Conservation (phyloP, 2,797 vertebrate species). For the Orestias chungarensis region DNA sequence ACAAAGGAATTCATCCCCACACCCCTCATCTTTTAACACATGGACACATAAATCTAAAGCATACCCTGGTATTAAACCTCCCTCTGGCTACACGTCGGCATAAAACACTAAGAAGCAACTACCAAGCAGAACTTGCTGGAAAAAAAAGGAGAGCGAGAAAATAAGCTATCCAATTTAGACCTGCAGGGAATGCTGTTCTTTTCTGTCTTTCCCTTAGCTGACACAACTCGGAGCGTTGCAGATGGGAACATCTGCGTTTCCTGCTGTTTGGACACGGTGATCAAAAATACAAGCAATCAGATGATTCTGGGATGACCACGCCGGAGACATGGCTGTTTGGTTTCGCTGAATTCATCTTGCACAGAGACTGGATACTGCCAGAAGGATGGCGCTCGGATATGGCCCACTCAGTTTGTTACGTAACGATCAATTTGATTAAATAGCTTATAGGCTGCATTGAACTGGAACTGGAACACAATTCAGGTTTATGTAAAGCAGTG, state of each 20-base stretch:
- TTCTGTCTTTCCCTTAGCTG: constrained; percentile 32
- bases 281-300: constrained; percentile 36
- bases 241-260: constrained; percentile 33
- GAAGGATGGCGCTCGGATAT: constrained; percentile 68
- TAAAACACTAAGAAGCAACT: constrained; percentile 12
- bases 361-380: constrained; percentile 54
- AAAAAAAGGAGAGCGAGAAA: not conserved
- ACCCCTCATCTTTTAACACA: constrained; percentile 44
- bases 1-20: constrained; percentile 71
- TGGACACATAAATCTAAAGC: constrained; percentile 27
- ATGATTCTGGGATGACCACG: constrained; percentile 57
- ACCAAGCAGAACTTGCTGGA: constrained; percentile 9
- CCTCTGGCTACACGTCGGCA: constrained; percentile 13
- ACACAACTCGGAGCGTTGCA: constrained; percentile 25
- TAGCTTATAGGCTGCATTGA: constrained; percentile 62
- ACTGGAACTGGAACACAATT: constrained; percentile 50
- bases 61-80: constrained; percentile 36
- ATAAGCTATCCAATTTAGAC: constrained; percentile 1
- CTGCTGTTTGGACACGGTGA: constrained; percentile 37
- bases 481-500: constrained; percentile 54
- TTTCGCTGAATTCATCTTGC: constrained; percentile 61
- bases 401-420: constrained; percentile 74
- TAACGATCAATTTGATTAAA: constrained; percentile 76
- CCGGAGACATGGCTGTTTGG: constrained; percentile 46
- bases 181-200: constrained; percentile 14